Evolutionary conservation across 2,797 vertebrate genomes (phyloP), one percentile per base, ranked within the genome.

Genomic region (Myiothlypis coronata): DNA sequence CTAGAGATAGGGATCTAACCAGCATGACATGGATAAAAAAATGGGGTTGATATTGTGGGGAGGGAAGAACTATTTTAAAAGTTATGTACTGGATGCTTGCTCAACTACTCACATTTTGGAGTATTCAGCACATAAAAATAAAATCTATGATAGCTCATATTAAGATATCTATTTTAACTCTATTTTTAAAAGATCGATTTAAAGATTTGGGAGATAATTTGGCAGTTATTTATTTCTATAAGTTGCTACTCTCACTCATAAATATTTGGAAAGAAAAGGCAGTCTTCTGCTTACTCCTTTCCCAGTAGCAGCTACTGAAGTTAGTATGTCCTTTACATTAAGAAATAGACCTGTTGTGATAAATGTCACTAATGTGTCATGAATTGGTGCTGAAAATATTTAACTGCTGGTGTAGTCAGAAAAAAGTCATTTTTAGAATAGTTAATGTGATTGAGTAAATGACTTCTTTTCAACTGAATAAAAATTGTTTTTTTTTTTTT

Each of bases 341-440:
- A 94, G 87, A 96, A 96, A 88, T 96, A 93, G 92, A 96, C 96
- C 94, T 96, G 96, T 95, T 95, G 94, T 96, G 95, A 94, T 95
- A 91, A 87, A 94, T 97, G 94, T 97, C 96, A 97, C 96, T 97
- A 84, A 95, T 96, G 94, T 97, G 95, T 97, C 96, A 96, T 97
- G 94, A 97, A 94, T 79, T 96, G 95, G 96, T 96, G 94, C 96
- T 97, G 96, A 96, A 94, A 97, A 97, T 95, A 95, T 95, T 96
- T 94, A 97, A 95, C 95, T 97, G 95, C 95, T 95, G 95, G 93
- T 94, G 95, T 97, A 96, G 95, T 97, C 94, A 93, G 96, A 97
- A 93, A 93, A 86, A 87, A 83, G 85, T 93, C 55, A 96, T 96
- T 97, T 96, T 95, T 96, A 96, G 94, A 93, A 68, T 94, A 97